Evolutionary conservation across 2,888 invertebrate species (phyloP).

Genomic region (Rhagium mordax): DNA sequence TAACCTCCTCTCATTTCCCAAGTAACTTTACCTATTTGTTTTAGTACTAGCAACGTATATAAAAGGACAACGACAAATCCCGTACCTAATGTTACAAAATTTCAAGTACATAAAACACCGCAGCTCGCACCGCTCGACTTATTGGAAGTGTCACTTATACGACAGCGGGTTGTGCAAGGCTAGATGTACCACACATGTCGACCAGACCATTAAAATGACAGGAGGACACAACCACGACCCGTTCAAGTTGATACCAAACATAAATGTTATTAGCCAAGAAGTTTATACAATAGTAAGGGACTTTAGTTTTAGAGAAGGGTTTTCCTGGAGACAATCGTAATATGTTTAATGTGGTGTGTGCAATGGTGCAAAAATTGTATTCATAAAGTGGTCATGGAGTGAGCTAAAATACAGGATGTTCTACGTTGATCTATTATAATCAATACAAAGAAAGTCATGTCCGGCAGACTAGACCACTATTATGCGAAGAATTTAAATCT

Average conservation of each 20-base stretch:
- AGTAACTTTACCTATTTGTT: conserved; percentile 43
- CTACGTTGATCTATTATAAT: too few relatives aligned
- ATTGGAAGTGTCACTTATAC: conserved; percentile 67
- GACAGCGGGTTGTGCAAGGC: conserved; percentile 65
- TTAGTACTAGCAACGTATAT: conserved; percentile 63
- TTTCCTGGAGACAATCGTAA: background rate
- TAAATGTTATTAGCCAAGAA: conserved; percentile 56
- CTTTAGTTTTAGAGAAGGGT: background rate
- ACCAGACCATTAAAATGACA: conserved; percentile 57
- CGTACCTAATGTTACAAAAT: conserved; percentile 61
- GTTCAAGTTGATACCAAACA: conserved; percentile 29
- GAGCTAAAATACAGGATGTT: too few relatives aligned
- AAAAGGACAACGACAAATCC: conserved; percentile 59
- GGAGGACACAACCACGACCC: conserved; percentile 58
- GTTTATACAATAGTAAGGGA: conserved; percentile 35
- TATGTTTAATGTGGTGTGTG: background rate
- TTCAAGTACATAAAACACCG: conserved; percentile 66
- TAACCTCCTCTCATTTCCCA: background rate
- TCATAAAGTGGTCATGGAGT: background rate
- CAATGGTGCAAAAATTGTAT: too few relatives aligned
- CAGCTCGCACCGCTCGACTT: conserved; percentile 63
- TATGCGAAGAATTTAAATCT: too few relatives aligned
- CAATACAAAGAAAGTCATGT: too few relatives aligned
- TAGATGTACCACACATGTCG: conserved; percentile 53
- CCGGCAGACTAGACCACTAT: too few relatives aligned